phyloP scores from a whole-genome alignment of 2,113 vertebrate species.

The Tichodroma muraria region DNA sequence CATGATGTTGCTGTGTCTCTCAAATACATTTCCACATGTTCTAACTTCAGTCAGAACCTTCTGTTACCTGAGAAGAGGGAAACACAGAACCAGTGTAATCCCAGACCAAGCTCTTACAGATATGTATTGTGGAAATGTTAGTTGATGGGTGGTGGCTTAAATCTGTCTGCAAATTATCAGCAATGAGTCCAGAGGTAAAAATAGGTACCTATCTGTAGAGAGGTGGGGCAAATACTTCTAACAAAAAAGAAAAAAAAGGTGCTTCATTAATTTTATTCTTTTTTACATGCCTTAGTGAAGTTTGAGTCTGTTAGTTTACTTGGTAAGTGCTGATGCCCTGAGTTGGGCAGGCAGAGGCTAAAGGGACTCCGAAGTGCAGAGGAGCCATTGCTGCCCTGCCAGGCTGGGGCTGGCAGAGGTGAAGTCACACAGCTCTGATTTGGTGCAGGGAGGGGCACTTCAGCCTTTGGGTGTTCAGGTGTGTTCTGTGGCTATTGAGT shows the following conservation, averaged over 20 bases:
- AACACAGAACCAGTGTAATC: not conserved
- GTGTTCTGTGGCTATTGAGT: fast-evolving
- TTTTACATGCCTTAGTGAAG: not conserved
- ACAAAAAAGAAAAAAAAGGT: not conserved
- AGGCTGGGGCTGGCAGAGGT: not conserved
- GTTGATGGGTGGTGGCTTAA: not conserved
- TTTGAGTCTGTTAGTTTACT: not conserved
- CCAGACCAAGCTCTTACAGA: not conserved
- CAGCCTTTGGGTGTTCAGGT: fast-evolving
- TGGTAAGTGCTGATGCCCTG: not conserved
- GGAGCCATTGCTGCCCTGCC: not conserved
- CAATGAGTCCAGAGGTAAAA: slow-evolving; percentile 7
- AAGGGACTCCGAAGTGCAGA: not conserved
- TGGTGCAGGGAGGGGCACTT: not conserved
- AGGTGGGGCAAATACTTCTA: not conserved
- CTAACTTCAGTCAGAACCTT: not conserved
- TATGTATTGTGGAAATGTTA: not conserved
- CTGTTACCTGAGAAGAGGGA: not conserved
- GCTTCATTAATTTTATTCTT: not conserved
- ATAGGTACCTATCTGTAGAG: not conserved
- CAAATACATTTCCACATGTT: not conserved
- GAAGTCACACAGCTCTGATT: not conserved
- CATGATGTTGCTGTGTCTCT: not conserved
- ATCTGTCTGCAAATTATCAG: not conserved
- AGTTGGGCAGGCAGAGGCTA: not conserved